Evolutionary conservation across 2,113 vertebrate species (phyloP).

Genomic region (Genyomyrus donnyi): DNA sequence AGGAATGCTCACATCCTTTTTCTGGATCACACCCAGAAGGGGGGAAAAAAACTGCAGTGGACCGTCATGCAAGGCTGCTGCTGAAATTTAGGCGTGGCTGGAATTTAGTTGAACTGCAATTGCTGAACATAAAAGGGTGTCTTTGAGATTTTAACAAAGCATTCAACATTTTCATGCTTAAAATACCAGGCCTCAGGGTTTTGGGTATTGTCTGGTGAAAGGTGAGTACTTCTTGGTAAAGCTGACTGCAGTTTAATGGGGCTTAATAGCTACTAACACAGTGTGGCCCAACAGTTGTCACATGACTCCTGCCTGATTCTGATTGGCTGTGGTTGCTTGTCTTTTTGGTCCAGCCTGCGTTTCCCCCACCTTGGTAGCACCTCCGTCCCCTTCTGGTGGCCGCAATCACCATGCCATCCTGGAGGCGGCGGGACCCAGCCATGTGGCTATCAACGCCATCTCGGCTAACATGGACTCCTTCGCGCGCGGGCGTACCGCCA

Average conservation of each 20-base stretch:
- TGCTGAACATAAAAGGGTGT: background rate
- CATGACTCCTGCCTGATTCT: background rate
- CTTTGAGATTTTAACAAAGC: background rate
- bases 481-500: constrained; percentile 86
- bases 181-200: background rate
- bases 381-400: constrained; percentile 73
- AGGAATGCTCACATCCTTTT: background rate
- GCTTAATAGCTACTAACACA: background rate
- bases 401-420: constrained; percentile 86
- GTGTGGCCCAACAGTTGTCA: background rate
- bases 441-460: constrained; percentile 95
- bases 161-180: background rate
- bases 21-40: background rate
- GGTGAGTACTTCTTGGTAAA: background rate
- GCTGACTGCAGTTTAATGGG: background rate
- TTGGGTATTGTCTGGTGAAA: background rate
- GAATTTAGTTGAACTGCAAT: background rate
- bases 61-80: background rate
- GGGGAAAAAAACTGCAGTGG: background rate
- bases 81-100: background rate
- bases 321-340: background rate
- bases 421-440: constrained; percentile 91
- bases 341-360: background rate
- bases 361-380: constrained; percentile 51
- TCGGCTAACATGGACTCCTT: constrained; percentile 99